Conservation (phyloP, 2,797 vertebrate genomes). For the Cryptoblepharus egeriae region DNA sequence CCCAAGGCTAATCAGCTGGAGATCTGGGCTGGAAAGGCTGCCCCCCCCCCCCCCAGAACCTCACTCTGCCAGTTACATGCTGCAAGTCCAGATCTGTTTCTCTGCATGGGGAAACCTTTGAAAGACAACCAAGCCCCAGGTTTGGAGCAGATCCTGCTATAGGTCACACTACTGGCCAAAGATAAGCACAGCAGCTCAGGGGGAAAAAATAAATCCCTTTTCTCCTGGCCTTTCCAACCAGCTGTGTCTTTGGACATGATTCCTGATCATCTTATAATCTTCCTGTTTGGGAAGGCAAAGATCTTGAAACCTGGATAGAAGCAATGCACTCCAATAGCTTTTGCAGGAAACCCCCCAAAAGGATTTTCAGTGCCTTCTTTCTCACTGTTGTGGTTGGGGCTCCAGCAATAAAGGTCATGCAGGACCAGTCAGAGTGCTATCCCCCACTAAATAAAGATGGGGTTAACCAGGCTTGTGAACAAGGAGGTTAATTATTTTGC, state of each 20-base stretch:
- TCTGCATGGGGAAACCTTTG: not conserved
- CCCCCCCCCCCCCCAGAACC: not conserved
- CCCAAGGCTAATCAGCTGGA: not conserved
- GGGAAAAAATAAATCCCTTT: conserved; percentile 16
- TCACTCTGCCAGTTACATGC: not conserved
- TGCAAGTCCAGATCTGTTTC: conserved; percentile 52
- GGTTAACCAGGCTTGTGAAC: no score
- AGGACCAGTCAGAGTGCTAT: not conserved
- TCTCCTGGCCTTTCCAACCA: not conserved
- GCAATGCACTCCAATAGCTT: not conserved
- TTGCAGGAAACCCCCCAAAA: no score
- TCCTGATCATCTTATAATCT: not conserved
- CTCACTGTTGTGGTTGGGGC: not conserved
- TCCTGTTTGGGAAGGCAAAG: not conserved
- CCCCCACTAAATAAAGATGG: no score
- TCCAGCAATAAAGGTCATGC: not conserved
- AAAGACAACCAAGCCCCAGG: not conserved
- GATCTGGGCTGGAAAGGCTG: not conserved
- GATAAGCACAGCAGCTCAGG: not conserved
- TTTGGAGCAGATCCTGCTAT: not conserved
- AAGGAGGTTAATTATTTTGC: no score
- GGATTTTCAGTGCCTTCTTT: not conserved
- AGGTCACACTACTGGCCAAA: accelerated
- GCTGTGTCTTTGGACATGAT: not conserved
- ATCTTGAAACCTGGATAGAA: not conserved